Evolutionary conservation across 2,888 invertebrate genomes (phyloP).

Genomic region (Diploptera punctata): DNA sequence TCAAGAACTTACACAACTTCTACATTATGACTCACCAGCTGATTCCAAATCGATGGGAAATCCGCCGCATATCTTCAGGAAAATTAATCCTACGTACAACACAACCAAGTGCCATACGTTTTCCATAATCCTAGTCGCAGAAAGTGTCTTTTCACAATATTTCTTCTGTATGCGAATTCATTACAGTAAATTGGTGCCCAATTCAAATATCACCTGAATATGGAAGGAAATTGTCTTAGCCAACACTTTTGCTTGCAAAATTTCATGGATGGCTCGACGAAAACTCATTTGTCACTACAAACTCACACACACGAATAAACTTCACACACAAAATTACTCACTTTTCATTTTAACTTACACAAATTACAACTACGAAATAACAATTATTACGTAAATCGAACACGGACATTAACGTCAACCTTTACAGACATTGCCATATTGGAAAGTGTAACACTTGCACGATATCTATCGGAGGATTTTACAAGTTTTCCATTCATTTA

Average conservation of each 20-base stretch:
- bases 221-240: slow-evolving; percentile 10
- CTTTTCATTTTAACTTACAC: neutral
- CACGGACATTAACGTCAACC: slow-evolving; percentile 21
- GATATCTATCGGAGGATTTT: slow-evolving; percentile 1
- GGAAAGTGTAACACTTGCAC: neutral
- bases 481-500: no score
- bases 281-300: neutral
- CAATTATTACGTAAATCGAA: slow-evolving; percentile 21
- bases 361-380: neutral
- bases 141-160: slow-evolving; percentile 9
- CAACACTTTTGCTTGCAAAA: slow-evolving; percentile 19
- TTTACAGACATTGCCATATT: slow-evolving; percentile 17
- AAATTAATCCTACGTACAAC: slow-evolving; percentile 51
- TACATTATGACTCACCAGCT: slow-evolving; percentile 48
- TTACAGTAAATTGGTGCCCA: slow-evolving; percentile 6
- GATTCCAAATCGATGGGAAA: slow-evolving; percentile 51
- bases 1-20: no score
- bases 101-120: slow-evolving; percentile 44
- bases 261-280: neutral
- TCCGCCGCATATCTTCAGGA: slow-evolving; percentile 55
- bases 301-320: neutral
- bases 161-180: slow-evolving; percentile 14
- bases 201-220: slow-evolving; percentile 10
- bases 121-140: slow-evolving; percentile 49
- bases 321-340: neutral